These are phyloP conservation scores for Myrmophylax atrothorax DNA, from an alignment of 2,113 vertebrate species.

Conservation along the genomic window DNA sequence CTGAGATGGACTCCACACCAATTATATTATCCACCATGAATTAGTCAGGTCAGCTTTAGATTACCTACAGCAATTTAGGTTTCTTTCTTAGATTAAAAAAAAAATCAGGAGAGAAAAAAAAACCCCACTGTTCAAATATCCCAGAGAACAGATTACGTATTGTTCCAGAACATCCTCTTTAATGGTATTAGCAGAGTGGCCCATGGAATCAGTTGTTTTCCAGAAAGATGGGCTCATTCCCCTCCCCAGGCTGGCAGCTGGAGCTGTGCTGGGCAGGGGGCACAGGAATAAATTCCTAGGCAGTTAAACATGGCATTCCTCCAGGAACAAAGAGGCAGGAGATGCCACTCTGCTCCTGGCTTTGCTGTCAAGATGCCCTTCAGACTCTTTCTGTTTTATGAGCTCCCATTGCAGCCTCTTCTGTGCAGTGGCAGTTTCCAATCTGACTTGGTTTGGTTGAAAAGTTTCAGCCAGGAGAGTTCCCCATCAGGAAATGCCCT, in stretches of 20 bases:
- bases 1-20: not conserved
- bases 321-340: not conserved
- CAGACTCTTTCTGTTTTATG: not conserved
- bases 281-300: not conserved
- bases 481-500: not conserved
- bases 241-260: constrained; percentile 39
- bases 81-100: not conserved
- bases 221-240: constrained; percentile 58
- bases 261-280: constrained; percentile 40
- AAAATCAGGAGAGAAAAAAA: not conserved
- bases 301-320: not conserved
- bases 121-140: not conserved
- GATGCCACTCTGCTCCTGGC: not conserved
- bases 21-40: not conserved
- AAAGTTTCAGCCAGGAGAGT: not conserved
- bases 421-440: not conserved
- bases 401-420: not conserved
- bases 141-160: constrained; percentile 51
- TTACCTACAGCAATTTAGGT: not conserved
- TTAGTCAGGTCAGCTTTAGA: not conserved
- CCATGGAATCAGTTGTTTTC: not conserved
- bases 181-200: constrained; percentile 62
- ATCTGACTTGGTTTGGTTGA: not conserved
- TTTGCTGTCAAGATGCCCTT: not conserved
- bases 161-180: constrained; percentile 18